These are phyloP conservation scores for Poecilia gillii DNA, from an alignment of 2,797 vertebrate species.

Conservation along the genomic window DNA sequence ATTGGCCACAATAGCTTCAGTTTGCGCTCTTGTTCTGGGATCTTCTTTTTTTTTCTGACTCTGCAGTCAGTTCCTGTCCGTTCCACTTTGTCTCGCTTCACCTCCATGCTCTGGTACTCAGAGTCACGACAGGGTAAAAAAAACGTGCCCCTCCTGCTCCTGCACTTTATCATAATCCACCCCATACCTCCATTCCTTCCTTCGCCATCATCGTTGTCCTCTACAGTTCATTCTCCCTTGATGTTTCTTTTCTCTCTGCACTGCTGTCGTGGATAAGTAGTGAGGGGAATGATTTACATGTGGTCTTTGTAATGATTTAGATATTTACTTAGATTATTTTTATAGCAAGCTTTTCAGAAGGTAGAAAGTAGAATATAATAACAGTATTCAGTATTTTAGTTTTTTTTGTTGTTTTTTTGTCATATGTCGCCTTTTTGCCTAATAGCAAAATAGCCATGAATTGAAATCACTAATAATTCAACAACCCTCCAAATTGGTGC, in stretches of 20 bases:
- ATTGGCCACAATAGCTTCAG: constrained; percentile 87
- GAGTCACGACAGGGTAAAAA: constrained; percentile 51
- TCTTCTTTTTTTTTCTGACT: constrained; percentile 77
- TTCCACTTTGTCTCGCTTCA: constrained; percentile 87
- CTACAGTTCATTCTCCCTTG: constrained; percentile 17
- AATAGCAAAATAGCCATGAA: constrained; percentile 21
- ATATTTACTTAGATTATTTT: constrained; percentile 57
- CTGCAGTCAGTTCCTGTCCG: constrained; percentile 86
- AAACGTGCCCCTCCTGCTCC: constrained; percentile 55
- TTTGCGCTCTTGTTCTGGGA: constrained; percentile 80
- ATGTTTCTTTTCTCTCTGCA: constrained; percentile 48
- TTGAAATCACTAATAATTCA: constrained; percentile 35
- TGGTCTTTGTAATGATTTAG: constrained; percentile 33
- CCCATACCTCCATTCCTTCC: constrained; percentile 34
- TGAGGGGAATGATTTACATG: not conserved
- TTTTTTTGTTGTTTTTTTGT: constrained; percentile 25
- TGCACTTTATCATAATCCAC: constrained; percentile 34
- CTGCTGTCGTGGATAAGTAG: not conserved
- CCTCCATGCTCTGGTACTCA: constrained; percentile 75
- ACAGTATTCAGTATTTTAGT: constrained; percentile 1
- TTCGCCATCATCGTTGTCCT: constrained; percentile 28
- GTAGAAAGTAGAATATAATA: not conserved
- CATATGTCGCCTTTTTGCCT: not conserved
- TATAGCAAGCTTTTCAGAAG: constrained; percentile 3
- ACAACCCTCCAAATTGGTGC: constrained; percentile 25